These are phyloP conservation scores for Chloroceryle amazona DNA, from an alignment of 2,797 vertebrate species.

Conservation along the genomic window DNA sequence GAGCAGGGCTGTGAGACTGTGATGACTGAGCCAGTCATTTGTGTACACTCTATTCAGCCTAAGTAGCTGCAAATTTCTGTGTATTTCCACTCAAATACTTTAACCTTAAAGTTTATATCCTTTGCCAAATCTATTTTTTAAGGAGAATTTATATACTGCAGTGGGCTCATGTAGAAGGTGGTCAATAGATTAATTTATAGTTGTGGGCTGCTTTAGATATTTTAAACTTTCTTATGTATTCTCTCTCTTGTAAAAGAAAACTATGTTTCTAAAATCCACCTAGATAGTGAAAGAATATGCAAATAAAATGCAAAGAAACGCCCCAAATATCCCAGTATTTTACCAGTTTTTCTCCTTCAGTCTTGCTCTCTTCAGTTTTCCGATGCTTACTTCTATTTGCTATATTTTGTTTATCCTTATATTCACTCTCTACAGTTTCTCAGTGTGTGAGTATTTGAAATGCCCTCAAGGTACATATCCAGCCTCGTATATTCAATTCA, in stretches of 20 bases:
- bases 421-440: constrained; percentile 43
- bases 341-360: constrained; percentile 1
- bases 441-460: constrained; percentile 59
- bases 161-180: neutral
- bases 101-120: neutral
- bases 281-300: neutral
- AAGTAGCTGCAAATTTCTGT: neutral
- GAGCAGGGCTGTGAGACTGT: neutral
- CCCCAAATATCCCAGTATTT: neutral
- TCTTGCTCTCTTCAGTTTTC: constrained; percentile 39
- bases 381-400: constrained; percentile 18
- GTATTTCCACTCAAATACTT: neutral
- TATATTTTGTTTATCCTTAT: constrained; percentile 38
- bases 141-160: neutral
- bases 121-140: neutral
- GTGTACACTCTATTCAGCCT: neutral
- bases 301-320: neutral
- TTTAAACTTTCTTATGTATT: neutral
- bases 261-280: neutral
- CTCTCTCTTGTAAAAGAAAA: neutral
- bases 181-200: neutral
- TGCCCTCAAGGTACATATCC: constrained; percentile 61
- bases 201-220: neutral
- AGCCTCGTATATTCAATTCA: constrained; percentile 64
- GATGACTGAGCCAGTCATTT: neutral